Conservation (phyloP, 2,797 vertebrate genomes). For the Glossophaga mutica region DNA sequence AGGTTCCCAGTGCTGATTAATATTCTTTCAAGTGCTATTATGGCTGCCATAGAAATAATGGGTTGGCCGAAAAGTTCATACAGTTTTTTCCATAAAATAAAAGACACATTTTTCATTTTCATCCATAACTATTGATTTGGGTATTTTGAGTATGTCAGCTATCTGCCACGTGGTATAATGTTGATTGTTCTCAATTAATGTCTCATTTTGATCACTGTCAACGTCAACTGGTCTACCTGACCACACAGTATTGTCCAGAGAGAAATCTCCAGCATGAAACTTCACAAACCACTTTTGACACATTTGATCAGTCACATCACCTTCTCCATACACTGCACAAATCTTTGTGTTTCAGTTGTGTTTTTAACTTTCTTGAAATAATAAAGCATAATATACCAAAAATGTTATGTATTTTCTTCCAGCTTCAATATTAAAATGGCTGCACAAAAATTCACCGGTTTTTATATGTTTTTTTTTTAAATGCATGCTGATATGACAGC, state of each 20-base stretch:
- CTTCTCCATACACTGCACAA: not conserved
- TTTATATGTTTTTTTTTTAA: too few species aligned
- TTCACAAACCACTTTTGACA: not conserved
- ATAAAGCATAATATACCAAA: not conserved
- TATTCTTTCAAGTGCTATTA: not conserved
- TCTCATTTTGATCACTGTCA: not conserved
- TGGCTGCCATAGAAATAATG: not conserved
- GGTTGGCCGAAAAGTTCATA: not conserved
- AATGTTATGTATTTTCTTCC: too few species aligned
- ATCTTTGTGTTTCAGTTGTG: not conserved
- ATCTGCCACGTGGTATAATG: not conserved
- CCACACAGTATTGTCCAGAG: accelerated
- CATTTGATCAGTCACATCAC: not conserved
- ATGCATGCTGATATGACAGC: too few species aligned
- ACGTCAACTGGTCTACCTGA: not conserved
- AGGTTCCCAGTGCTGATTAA: not conserved
- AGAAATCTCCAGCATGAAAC: not conserved
- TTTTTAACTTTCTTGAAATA: not conserved
- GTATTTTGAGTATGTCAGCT: not conserved
- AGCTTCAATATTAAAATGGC: too few species aligned
- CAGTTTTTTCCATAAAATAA: not conserved
- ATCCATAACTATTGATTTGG: not conserved
- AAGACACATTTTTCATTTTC: not conserved
- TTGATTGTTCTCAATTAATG: not conserved
- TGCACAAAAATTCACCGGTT: too few species aligned